A percentile compares a stretch with the other conserved stretches of the same genome.
Conservation (phyloP, 2,113 vertebrate species). For the Catharus bicknelli region DNA sequence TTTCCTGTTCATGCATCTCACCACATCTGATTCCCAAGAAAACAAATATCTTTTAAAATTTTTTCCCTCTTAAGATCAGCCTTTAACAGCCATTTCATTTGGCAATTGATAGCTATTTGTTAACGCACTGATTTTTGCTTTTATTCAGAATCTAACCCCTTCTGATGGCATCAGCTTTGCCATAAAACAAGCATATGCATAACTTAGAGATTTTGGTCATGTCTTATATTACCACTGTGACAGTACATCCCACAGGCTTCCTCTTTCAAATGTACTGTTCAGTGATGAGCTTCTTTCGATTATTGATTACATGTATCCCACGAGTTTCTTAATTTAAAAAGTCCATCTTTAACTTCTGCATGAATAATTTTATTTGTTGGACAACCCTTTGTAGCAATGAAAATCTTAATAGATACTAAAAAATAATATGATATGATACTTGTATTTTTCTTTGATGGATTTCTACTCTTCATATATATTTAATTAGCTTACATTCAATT, state of each 20-base stretch:
- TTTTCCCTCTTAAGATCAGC: background rate
- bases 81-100: background rate
- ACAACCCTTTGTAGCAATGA: background rate
- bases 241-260: background rate
- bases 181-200: background rate
- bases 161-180: background rate
- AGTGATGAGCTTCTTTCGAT: background rate
- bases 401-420: background rate
- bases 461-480: background rate
- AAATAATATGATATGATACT: background rate
- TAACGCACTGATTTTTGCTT: background rate
- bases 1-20: background rate
- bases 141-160: background rate
- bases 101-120: background rate
- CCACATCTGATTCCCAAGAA: background rate
- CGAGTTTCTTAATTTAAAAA: background rate
- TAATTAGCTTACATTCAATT: background rate
- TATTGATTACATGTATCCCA: background rate
- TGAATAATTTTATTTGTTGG: background rate
- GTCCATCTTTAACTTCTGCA: background rate
- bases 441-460: background rate
- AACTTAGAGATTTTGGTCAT: background rate
- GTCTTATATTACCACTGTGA: background rate
- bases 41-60: background rate
- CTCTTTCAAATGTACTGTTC: background rate